A percentile compares a stretch with the other conserved stretches of the same genome.
These are phyloP conservation scores for Melipona beecheii DNA, from an alignment of 2,888 invertebrate species.

Conservation along the genomic window DNA sequence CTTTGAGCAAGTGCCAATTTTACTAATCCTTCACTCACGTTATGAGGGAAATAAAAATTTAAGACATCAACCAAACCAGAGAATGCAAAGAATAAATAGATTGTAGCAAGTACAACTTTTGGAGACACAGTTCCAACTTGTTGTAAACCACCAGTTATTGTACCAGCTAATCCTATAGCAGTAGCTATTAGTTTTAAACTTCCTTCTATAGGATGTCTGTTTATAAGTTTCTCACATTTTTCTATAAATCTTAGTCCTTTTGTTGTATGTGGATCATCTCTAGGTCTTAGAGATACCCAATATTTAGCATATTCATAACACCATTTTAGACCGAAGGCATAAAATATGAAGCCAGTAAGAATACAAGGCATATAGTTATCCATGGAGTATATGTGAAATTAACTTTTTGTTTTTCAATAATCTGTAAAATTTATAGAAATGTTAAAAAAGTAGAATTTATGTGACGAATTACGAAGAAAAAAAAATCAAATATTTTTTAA, in stretches of 20 bases:
- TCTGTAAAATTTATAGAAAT: constrained; percentile 6
- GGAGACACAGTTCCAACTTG: constrained; percentile 72
- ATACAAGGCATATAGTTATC: constrained; percentile 75
- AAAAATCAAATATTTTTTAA: not conserved
- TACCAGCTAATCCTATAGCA: constrained; percentile 77
- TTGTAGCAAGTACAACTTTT: constrained; percentile 81
- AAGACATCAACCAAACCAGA: constrained; percentile 83
- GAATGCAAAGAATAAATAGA: constrained; percentile 83
- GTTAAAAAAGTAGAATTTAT: not conserved
- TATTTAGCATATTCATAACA: constrained; percentile 80
- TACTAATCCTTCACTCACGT: constrained; percentile 79
- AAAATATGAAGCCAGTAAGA: constrained; percentile 78
- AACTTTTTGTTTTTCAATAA: not conserved
- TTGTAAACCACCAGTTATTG: constrained; percentile 74
- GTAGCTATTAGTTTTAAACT: constrained; percentile 78
- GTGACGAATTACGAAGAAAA: too few species aligned
- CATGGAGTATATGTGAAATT: constrained; percentile 49
- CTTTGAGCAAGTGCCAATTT: constrained; percentile 81
- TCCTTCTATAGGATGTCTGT: constrained; percentile 78
- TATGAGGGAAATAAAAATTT: constrained; percentile 82
- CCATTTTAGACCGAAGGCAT: constrained; percentile 80
- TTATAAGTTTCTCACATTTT: constrained; percentile 70
- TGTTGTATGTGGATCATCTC: constrained; percentile 57
- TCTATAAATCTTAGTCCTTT: constrained; percentile 66
- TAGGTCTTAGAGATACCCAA: constrained; percentile 69